Evolutionary conservation across 1,140 invertebrate genomes (phyloP), one percentile per base, ranked within the genome.

Genomic region (Melitaea cinxia): DNA sequence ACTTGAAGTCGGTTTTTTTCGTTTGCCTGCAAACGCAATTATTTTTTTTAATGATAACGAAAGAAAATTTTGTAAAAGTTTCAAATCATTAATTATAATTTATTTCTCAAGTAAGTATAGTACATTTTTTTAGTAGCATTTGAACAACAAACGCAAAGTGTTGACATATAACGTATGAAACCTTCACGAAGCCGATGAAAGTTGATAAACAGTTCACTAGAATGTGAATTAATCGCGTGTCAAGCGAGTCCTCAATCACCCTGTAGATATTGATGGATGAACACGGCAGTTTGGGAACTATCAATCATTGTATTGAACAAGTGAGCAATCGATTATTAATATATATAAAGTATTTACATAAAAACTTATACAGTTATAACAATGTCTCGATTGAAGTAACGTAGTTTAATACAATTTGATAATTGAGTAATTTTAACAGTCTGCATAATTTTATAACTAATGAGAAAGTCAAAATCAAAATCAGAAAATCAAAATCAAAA

Each of bases 201-300:
- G 28, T 35, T 59, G 28, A 50, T 59, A 33, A 33, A 49, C 28
- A 59, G 28, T 59, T 35, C 45, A 59, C 17, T 52, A 50, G 19
- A 42, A 57, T 55, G 49, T 52, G 47, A 52, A 61, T 61, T 52
- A 61, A 61, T 52, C 58, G 49, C 14, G 33, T 61, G 58, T 61
- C 58, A 61, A 39, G 45, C 47, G 58, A 61, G 47, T 61, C 47
- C 30, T 61, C 58, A 61, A 61, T 61, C 58, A 61, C 58, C 33
- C 21, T 21, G 12, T 35, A 39, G 19, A 28, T 39, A 37, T 50
- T 61, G 58, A 61, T 61, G 49, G 58, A 61, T 61, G 33, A 52
- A 53, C 57, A 59, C 49, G 49, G 33, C 49, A 35, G 49, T 60
- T 61, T 53, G 49, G 49, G 35, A 7, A 49, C 49, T 52, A 61